Evolutionary conservation across 2,797 vertebrate genomes (phyloP).

Genomic region (Glossophaga mutica): DNA sequence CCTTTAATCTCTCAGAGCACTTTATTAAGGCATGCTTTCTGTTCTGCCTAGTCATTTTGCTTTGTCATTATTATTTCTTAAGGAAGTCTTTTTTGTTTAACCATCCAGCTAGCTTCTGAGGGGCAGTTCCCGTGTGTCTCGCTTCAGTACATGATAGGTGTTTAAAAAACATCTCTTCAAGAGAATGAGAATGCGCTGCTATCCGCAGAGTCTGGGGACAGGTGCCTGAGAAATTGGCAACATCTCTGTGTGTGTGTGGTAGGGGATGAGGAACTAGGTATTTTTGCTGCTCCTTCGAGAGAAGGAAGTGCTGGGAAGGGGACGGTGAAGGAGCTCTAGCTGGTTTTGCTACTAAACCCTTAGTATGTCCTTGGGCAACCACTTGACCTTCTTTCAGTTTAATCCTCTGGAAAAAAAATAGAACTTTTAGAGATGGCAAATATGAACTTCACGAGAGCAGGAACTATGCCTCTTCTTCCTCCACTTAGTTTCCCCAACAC

Average conservation of each 20-base stretch:
- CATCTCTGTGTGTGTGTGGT: not conserved
- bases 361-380: not conserved
- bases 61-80: not conserved
- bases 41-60: not conserved
- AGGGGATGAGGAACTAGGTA: not conserved
- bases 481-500: not conserved
- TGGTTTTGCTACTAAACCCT: not conserved
- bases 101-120: not conserved
- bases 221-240: not conserved
- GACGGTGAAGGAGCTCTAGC: not conserved
- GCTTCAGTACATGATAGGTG: not conserved
- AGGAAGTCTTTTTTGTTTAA: not conserved
- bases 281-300: not conserved
- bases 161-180: constrained; percentile 6
- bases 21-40: not conserved
- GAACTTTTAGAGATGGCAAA: not conserved
- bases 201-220: not conserved
- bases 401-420: not conserved
- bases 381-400: not conserved
- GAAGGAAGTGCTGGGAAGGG: not conserved
- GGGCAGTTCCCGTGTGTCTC: not conserved
- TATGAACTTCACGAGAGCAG: not conserved
- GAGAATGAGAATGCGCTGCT: not conserved
- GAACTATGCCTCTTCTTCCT: not conserved
- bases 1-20: not conserved